Conservation (phyloP, 2,888 invertebrate species). For the Lasioglossum calceatum region DNA sequence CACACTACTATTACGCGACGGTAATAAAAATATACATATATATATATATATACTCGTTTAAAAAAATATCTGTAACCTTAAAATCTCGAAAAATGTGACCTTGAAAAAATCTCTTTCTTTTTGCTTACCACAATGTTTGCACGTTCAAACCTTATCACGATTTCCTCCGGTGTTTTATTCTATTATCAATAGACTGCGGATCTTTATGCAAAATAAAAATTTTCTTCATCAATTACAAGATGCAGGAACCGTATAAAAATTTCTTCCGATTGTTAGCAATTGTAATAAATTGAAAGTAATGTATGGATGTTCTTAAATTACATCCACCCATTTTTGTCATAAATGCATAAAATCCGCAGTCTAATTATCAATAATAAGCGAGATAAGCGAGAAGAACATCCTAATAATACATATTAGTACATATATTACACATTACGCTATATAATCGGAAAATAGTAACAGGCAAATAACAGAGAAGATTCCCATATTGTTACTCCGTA, state of each 20-base stretch:
- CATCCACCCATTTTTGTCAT: no score
- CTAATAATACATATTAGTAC: no score
- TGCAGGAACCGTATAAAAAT: no score
- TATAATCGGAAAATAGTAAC: not conserved
- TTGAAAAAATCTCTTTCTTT: not conserved
- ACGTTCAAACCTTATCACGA: not conserved
- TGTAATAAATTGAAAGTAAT: no score
- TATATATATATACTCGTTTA: not conserved
- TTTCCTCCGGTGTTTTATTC: not conserved
- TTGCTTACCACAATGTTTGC: not conserved
- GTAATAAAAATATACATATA: not conserved
- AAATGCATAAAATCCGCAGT: no score
- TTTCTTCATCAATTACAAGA: no score
- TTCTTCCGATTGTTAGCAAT: no score
- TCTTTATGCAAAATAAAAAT: no score
- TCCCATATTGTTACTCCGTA: not conserved
- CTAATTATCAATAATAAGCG: no score
- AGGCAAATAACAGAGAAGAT: conserved; percentile 1
- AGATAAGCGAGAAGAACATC: no score
- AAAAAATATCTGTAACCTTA: no score
- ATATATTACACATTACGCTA: not conserved
- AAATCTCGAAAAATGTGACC: not conserved
- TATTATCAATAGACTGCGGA: not conserved
- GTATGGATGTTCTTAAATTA: no score
- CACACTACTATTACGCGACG: not conserved